Base-by-base conservation (phyloP, 1,140 invertebrate species). In the Calephelis nemesis region DNA sequence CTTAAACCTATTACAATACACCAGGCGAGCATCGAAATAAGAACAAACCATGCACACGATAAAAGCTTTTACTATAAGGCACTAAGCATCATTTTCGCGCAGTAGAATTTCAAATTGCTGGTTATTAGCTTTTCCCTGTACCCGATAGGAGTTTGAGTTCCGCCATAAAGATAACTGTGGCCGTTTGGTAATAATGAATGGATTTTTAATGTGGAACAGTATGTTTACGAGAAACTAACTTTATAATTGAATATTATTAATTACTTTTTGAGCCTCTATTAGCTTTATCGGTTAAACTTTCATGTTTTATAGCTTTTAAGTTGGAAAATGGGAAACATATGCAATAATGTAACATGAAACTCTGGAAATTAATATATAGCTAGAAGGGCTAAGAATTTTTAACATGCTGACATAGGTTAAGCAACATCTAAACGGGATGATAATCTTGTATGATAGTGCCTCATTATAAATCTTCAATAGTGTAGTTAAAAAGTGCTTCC, bases 171-270 rank as follows among this genome's bases (percentile, higher is more conserved):
- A 58, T 58, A 58, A 12, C 52, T 58, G 52, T 12, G 52, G 52
- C 52, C 52, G 11, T 58, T 58, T 58, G 39, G 52, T 6, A 30
- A 58, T 58, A 58, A 58, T 58, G 52, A 58, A 58, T 58, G 52
- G 52, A 58, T 58, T 58, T 58, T 58, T 58, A 58, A 58, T 58
- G 52, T 58, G 10, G 52, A 58, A 58, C 52, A 39, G 52, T 58
- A 58, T 58, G 52, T 58, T 58, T 58, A 58, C 52, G 52, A 30
- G 30, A 12, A 11, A 58, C 42, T 45, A 58, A 58, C 13, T 58
- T 58, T 58, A 30, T 58, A 39, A 30, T 19, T 39, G 52, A 58
- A 58, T 58, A 15, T 54, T 54, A 54, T 54, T 54, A 54, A 54
- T 54, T 54, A 54, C 50, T 54, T 19, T 54, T 54, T 54, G 15